Evolutionary conservation across 2,797 vertebrate species (phyloP).

Genomic region (Megaceryle alcyon): DNA sequence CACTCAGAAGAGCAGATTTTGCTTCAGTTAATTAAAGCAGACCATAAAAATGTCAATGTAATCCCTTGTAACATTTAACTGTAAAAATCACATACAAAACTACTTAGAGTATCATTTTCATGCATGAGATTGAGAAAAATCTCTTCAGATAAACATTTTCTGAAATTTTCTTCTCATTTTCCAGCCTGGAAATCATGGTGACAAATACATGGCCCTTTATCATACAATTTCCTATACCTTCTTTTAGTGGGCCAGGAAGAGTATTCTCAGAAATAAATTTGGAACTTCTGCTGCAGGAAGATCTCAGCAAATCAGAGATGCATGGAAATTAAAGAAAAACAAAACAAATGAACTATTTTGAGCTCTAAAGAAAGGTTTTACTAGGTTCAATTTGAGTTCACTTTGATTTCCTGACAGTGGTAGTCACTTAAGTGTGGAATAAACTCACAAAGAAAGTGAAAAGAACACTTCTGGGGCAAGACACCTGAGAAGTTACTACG

Average conservation of each 20-base stretch:
- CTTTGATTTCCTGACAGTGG: background rate
- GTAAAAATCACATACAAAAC: background rate
- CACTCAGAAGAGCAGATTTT: slow-evolving; percentile 43
- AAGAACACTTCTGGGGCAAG: background rate
- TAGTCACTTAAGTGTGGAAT: background rate
- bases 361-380: slow-evolving; percentile 4
- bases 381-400: slow-evolving; percentile 8
- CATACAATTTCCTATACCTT: background rate
- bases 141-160: background rate
- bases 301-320: slow-evolving; percentile 3
- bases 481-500: background rate
- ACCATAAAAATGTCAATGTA: slow-evolving; percentile 49
- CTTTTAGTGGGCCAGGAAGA: slow-evolving; percentile 16
- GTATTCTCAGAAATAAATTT: slow-evolving; percentile 30
- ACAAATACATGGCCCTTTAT: background rate
- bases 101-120: background rate
- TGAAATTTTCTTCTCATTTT: background rate
- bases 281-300: slow-evolving; percentile 26
- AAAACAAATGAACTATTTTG: slow-evolving; percentile 35
- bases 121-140: background rate
- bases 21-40: slow-evolving; percentile 47
- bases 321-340: slow-evolving; percentile 36
- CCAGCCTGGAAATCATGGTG: background rate
- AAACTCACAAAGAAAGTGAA: background rate
- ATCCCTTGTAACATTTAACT: background rate